These are phyloP conservation scores for Hormaphis cornu DNA, from an alignment of 1,140 invertebrate species.

Conservation along the genomic window DNA sequence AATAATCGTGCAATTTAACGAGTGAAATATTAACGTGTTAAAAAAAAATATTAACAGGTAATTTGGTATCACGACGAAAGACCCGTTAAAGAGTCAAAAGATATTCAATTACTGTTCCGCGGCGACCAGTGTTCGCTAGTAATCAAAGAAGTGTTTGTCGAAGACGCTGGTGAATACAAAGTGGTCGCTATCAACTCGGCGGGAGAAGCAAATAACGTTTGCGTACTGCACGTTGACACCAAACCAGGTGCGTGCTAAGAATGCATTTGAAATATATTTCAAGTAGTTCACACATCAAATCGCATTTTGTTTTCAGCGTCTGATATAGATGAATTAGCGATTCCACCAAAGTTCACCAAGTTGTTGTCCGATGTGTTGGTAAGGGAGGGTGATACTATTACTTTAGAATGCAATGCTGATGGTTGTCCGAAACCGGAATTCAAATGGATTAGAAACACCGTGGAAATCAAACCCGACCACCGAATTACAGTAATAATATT, in stretches of 20 bases:
- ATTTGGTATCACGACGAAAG: constrained; percentile 78
- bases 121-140: constrained; percentile 70
- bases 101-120: constrained; percentile 69
- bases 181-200: constrained; percentile 71
- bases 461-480: constrained; percentile 51
- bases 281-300: neutral
- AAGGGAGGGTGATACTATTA: constrained; percentile 57
- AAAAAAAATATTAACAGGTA: constrained; percentile 44
- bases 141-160: constrained; percentile 61
- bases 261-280: neutral
- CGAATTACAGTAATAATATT: constrained; percentile 37
- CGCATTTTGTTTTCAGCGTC: neutral
- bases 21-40: too few species aligned
- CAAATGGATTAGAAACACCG: constrained; percentile 65
- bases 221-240: constrained; percentile 50
- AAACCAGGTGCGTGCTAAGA: constrained; percentile 5
- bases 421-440: constrained; percentile 62
- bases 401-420: constrained; percentile 59
- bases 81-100: constrained; percentile 74
- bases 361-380: constrained; percentile 57
- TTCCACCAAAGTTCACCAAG: constrained; percentile 58
- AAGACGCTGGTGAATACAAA: constrained; percentile 69
- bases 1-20: too few species aligned
- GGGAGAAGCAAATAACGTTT: constrained; percentile 66
- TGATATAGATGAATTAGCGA: neutral